Percentiles rank a stretch among this genome's conserved stretches.
phyloP scores from a whole-genome alignment of 1,140 invertebrate species.

The Drosophila kikkawai region DNA sequence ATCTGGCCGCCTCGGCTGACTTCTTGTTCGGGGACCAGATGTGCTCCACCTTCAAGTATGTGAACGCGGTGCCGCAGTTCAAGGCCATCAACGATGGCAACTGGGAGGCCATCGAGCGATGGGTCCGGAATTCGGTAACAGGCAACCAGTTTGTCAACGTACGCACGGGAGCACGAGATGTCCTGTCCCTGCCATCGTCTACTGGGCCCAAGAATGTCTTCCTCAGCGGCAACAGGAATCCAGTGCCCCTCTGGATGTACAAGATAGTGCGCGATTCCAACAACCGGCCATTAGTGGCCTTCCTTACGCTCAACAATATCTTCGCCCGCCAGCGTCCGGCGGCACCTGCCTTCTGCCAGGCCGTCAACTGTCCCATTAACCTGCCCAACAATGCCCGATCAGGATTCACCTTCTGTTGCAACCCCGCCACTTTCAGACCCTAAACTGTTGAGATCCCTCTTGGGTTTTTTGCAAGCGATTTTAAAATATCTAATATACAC shows the following conservation, averaged over 20 bases:
- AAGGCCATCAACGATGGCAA: constrained; percentile 85
- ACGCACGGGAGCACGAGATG: constrained; percentile 24
- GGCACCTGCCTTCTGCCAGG: constrained; percentile 22
- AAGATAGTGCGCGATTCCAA: constrained; percentile 30
- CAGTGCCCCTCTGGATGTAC: constrained; percentile 54
- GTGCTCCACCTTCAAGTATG: constrained; percentile 82
- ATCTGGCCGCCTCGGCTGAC: constrained; percentile 57
- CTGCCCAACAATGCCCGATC: constrained; percentile 1
- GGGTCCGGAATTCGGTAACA: constrained; percentile 25
- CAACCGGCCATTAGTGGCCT: constrained; percentile 8
- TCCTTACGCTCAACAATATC: constrained; percentile 51
- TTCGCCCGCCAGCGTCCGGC: constrained; percentile 24
- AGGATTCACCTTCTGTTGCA: constrained; percentile 45
- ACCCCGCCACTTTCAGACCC: constrained; percentile 38
- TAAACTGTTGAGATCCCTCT: neutral
- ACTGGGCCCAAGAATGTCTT: constrained; percentile 10
- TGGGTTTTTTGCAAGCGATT: neutral
- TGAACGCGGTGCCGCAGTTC: constrained; percentile 86
- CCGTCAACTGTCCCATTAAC: constrained; percentile 24
- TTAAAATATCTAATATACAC: neutral
- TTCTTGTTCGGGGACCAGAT: constrained; percentile 48
- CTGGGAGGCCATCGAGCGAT: constrained; percentile 82
- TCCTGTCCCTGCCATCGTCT: constrained; percentile 8
- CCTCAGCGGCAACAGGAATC: constrained; percentile 37
- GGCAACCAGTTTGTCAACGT: constrained; percentile 19